phyloP scores from a whole-genome alignment of 1,140 invertebrate genomes.

The Leptestheria dahalacensis region DNA sequence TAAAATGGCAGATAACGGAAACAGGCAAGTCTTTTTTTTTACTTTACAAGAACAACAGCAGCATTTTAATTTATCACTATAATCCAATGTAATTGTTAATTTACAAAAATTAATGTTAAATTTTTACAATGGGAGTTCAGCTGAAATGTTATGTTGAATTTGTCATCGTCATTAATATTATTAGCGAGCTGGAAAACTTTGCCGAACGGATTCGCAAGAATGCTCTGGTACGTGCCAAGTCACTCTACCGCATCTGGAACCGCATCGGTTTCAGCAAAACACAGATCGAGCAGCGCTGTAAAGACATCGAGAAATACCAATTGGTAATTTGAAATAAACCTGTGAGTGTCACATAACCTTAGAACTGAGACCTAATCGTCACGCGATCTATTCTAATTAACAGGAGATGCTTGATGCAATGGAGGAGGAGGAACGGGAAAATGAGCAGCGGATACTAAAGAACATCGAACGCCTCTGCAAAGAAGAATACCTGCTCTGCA shows the following conservation, averaged over 20 bases:
- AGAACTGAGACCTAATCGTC: no score
- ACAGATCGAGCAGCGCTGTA: neutral
- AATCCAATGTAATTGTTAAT: neutral
- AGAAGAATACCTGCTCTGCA: neutral
- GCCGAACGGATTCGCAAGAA: neutral
- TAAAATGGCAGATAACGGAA: neutral
- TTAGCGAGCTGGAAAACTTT: neutral
- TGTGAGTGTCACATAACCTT: no score
- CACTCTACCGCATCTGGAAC: neutral
- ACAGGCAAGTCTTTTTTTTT: neutral
- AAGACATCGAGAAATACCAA: neutral
- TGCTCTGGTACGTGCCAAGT: neutral
- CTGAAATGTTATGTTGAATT: no score
- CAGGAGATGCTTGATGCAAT: conserved; percentile 10
- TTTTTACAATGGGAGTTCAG: no score
- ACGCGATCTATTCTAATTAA: neutral
- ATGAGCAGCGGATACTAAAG: neutral
- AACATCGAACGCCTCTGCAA: conserved; percentile 1
- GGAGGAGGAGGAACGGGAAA: conserved; percentile 5
- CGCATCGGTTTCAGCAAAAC: neutral
- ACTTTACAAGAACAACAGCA: no score
- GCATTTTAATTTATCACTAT: neutral
- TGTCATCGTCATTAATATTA: neutral
- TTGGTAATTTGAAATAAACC: neutral
- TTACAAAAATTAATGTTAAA: no score